Base-by-base conservation (phyloP, 1,140 invertebrate species). In the Pseudomyrmex dendroicus region DNA sequence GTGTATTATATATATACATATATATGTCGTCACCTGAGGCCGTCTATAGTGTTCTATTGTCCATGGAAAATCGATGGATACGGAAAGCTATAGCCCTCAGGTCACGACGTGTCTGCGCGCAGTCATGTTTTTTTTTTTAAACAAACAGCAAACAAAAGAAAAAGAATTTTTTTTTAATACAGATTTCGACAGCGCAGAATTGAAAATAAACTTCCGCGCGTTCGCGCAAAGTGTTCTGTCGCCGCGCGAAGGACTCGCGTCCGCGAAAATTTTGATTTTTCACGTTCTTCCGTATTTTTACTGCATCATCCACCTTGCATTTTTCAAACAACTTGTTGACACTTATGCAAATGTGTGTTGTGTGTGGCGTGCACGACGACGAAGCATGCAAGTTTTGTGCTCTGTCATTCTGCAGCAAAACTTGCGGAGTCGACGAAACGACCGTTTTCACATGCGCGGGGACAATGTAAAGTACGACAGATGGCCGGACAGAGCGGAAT, bases 261-360 rank as follows among this genome's bases (percentile, higher is more conserved):
- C 12, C 22, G 48, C 64, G 12, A 15, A 46, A 72, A 59, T 70
- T 70, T 59, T 20, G 62, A 77, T 57, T 80, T 46, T 25, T 8
- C 10, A 20, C 12, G 52, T 68, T 52, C 10, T 35, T 70, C n/a
- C 22, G 1, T 56, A 61, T 83, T 73, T 86, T 22, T 17, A 57
- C 56, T 20, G 44, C 66, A 82, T 85, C 86, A 78, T 64, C 13
- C 50, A 10, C 50, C 22, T 44, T 82, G 62, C 63, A 86, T 88
- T 89, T 89, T 88, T 89, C 88, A 77, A 83, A 22, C 80, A 74
- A 89, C 88, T 89, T 89, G 88, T 89, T 89, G 88, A 89, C 85
- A 76, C 83, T 88, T 87, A 59, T 82, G 66, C 72, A 73, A 22
- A 59, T 77, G 25, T 25, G 25, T 25, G 66, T 56, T 17, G 35